Conservation (phyloP, 1,140 invertebrate genomes). For the Wiebesia pumilae region DNA sequence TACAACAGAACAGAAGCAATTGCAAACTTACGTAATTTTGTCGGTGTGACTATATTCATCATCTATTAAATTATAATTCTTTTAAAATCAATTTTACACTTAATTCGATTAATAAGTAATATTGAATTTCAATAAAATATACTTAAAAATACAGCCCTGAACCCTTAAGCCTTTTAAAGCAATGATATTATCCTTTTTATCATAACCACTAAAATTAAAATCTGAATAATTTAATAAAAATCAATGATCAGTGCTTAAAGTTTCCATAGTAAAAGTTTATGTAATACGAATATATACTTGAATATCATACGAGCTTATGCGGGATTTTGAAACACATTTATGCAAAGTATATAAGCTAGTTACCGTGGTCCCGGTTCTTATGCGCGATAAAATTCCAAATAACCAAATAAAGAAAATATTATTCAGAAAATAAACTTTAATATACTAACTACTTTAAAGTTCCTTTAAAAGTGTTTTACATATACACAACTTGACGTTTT, state of each 20-base stretch:
- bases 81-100: too few species aligned
- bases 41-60: too few species aligned
- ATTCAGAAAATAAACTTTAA: too few species aligned
- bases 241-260: not conserved
- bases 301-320: not conserved
- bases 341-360: not conserved
- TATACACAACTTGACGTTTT: too few species aligned
- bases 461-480: too few species aligned
- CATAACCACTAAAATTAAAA: not conserved
- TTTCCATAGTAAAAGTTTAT: not conserved
- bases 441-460: too few species aligned
- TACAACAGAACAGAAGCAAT: too few species aligned
- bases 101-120: not conserved
- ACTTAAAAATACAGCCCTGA: not conserved
- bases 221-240: not conserved
- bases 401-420: constrained; percentile 44
- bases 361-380: not conserved
- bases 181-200: not conserved
- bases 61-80: too few species aligned
- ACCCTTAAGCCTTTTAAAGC: not conserved
- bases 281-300: not conserved
- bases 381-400: not conserved
- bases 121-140: not conserved
- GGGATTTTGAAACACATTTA: not conserved
- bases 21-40: too few species aligned